A percentile compares a stretch with the other conserved stretches of the same genome.
These are phyloP conservation scores for Amphipoea lucens DNA, from an alignment of 2,888 invertebrate species.

Conservation along the genomic window DNA sequence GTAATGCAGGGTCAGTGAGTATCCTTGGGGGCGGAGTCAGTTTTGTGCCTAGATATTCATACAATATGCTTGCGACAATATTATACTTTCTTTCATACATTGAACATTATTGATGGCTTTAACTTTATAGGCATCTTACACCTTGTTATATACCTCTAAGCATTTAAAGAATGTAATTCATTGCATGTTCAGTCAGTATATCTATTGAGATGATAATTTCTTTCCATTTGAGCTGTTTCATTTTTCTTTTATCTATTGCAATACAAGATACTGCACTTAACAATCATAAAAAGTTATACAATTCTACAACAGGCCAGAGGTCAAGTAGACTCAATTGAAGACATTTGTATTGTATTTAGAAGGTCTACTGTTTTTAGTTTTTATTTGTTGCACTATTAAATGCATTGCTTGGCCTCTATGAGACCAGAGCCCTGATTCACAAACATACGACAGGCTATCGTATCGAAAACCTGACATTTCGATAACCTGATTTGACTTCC, in stretches of 20 bases:
- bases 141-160: background rate
- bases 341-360: constrained; percentile 21
- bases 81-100: background rate
- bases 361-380: constrained; percentile 1
- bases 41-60: background rate
- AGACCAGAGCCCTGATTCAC: too few species aligned
- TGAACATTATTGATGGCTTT: background rate
- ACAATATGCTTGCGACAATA: background rate
- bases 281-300: constrained; percentile 30
- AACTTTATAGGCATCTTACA: background rate
- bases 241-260: constrained; percentile 15
- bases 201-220: constrained; percentile 17
- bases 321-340: constrained; percentile 47
- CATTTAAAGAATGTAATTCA: constrained; percentile 35
- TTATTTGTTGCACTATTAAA: background rate
- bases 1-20: too few species aligned
- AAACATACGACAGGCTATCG: too few species aligned
- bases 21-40: too few species aligned
- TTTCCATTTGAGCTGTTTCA: constrained; percentile 21
- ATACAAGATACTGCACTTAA: constrained; percentile 26
- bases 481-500: too few species aligned
- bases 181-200: constrained; percentile 33
- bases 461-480: too few species aligned
- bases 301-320: constrained; percentile 14
- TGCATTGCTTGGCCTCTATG: background rate